phyloP scores from a whole-genome alignment of 2,797 vertebrate genomes.

The Fistularia commersonii region DNA sequence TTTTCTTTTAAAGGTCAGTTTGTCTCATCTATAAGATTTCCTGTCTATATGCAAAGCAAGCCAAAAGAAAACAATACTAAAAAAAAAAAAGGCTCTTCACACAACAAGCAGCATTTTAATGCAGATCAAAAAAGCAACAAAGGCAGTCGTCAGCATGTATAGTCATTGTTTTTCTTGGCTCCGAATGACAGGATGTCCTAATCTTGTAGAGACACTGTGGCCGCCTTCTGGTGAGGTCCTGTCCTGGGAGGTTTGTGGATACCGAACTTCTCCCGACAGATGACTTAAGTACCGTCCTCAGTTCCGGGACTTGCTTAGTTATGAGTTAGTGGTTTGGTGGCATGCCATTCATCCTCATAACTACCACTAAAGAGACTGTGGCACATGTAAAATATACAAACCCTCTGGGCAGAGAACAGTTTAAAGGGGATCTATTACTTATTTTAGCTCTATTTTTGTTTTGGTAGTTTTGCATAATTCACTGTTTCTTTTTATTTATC shows the following conservation, averaged over 20 bases:
- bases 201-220: conserved; percentile 50
- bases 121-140: conserved; percentile 17
- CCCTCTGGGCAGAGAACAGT: conserved; percentile 16
- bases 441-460: conserved; percentile 1
- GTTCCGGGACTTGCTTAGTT: conserved; percentile 27
- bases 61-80: conserved; percentile 6
- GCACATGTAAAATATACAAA: conserved; percentile 28
- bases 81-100: conserved; percentile 6
- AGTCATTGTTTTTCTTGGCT: conserved; percentile 30
- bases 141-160: conserved; percentile 4
- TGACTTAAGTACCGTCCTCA: conserved; percentile 32
- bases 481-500: too few relatives aligned
- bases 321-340: conserved; percentile 45
- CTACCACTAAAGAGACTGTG: conserved; percentile 20
- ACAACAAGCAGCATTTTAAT: conserved; percentile 10
- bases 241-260: conserved; percentile 58
- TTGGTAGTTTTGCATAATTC: not conserved
- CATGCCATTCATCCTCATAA: conserved; percentile 25
- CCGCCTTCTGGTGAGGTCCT: conserved; percentile 46
- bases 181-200: conserved; percentile 51
- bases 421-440: not conserved
- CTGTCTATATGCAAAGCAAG: not conserved
- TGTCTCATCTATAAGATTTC: too few relatives aligned
- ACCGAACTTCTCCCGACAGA: conserved; percentile 32
- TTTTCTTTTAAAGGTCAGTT: not conserved